phyloP scores from a whole-genome alignment of 2,888 invertebrate species.

The Arctia plantaginis region DNA sequence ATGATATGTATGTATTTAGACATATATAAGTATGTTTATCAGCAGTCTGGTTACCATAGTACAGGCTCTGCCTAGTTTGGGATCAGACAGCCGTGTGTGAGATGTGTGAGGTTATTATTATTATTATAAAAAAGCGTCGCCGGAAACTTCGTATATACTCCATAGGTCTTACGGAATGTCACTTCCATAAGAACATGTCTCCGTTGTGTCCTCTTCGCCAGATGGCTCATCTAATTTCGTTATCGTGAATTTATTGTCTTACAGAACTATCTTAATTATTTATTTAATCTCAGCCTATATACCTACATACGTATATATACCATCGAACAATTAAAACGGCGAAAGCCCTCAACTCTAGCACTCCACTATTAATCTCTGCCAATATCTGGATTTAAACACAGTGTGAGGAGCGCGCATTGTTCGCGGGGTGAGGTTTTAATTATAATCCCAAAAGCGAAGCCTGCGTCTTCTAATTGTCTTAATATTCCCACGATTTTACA shows the following conservation, averaged over 20 bases:
- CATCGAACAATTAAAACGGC: not conserved
- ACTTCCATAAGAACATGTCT: not conserved
- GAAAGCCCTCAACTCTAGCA: not conserved
- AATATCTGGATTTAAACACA: not conserved
- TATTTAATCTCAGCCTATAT: not conserved
- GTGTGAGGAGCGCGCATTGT: not conserved
- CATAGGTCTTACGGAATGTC: not conserved
- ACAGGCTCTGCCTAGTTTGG: too few relatives aligned
- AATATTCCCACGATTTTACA: not conserved
- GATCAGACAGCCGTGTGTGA: too few relatives aligned
- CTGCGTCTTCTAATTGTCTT: conserved; percentile 1
- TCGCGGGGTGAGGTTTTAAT: conserved; percentile 1
- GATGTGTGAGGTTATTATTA: too few relatives aligned
- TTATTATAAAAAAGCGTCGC: too few relatives aligned
- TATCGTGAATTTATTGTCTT: not conserved
- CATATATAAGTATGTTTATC: too few relatives aligned
- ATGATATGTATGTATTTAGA: too few relatives aligned
- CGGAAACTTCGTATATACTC: not conserved
- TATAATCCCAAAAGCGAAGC: not conserved
- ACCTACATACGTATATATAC: not conserved
- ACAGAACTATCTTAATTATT: not conserved
- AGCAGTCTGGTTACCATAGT: too few relatives aligned
- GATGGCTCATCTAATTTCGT: not conserved
- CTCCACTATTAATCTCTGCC: not conserved
- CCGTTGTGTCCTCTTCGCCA: not conserved